A percentile compares a stretch with the other conserved stretches of the same genome.
Evolutionary conservation across 1,140 invertebrate species (phyloP).

Genomic region (Chionoecetes opilio): DNA sequence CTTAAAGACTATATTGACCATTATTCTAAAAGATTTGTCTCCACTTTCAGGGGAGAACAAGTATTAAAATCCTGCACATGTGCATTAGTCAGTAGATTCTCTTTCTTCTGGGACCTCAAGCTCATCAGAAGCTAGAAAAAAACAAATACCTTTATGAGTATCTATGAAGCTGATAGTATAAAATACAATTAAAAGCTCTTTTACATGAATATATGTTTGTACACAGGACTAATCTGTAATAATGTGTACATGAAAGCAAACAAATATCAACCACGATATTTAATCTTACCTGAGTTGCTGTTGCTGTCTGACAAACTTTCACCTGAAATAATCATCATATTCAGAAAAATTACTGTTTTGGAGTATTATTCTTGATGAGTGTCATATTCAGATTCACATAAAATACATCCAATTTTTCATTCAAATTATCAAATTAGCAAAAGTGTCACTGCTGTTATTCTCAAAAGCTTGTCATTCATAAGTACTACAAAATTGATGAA

Average conservation of each 20-base stretch:
- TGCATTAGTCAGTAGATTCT: conserved; percentile 13
- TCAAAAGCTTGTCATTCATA: background rate
- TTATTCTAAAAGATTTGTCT: too few relatives aligned
- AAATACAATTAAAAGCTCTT: background rate
- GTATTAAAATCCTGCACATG: background rate
- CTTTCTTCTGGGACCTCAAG: conserved; percentile 48
- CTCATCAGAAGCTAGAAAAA: conserved; percentile 47
- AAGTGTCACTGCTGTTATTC: too few relatives aligned
- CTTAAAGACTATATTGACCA: too few relatives aligned
- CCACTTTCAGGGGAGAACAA: background rate
- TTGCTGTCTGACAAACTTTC: conserved; percentile 75
- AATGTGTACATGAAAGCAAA: too few relatives aligned
- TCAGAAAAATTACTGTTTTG: too few relatives aligned
- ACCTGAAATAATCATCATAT: background rate
- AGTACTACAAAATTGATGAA: background rate
- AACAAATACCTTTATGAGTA: background rate
- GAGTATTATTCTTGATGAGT: too few relatives aligned
- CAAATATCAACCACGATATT: background rate
- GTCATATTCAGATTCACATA: too few relatives aligned
- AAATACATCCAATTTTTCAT: too few relatives aligned
- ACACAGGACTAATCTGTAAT: background rate
- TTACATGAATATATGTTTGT: too few relatives aligned
- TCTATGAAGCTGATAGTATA: background rate
- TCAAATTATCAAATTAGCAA: too few relatives aligned
- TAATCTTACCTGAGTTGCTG: conserved; percentile 71